Conservation (phyloP, 2,113 vertebrate genomes). For the Solenodon paradoxus region DNA sequence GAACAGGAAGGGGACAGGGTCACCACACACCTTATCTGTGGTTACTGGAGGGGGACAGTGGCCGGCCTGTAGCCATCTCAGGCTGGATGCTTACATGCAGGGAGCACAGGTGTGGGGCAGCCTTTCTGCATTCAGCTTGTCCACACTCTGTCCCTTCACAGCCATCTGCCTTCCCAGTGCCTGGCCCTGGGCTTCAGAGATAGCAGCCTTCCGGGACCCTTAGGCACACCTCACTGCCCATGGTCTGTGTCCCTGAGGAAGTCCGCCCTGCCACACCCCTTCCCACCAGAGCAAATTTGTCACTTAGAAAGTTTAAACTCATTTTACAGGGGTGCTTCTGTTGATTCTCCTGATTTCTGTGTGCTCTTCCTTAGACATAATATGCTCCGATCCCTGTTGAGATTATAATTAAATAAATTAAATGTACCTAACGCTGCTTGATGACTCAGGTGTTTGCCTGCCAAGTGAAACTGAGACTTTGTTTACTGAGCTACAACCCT, state of each 20-base stretch:
- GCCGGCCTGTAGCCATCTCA: not conserved
- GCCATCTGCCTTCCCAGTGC: not conserved
- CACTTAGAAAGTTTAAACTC: not conserved
- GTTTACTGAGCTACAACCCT: not conserved
- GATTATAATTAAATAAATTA: conserved; percentile 42
- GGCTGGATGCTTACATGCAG: not conserved
- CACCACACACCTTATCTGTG: no score
- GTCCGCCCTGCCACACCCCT: accelerated
- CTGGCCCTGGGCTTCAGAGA: not conserved
- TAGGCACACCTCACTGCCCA: accelerated
- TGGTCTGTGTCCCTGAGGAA: not conserved
- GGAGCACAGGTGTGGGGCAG: no score
- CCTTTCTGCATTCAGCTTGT: not conserved
- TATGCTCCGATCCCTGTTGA: not conserved
- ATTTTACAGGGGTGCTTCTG: not conserved
- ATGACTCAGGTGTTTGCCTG: conserved; percentile 8
- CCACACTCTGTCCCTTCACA: not conserved
- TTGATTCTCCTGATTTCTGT: not conserved
- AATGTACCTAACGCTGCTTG: conserved; percentile 10
- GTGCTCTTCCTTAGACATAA: not conserved
- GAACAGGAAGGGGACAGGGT: not conserved
- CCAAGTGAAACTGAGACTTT: conserved; percentile 36
- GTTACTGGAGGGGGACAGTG: no score
- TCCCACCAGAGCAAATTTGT: no score
- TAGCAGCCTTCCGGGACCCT: not conserved